Evolutionary conservation across 2,113 vertebrate genomes (phyloP), one percentile per base, ranked within the genome.

Genomic region (Sorex araneus): DNA sequence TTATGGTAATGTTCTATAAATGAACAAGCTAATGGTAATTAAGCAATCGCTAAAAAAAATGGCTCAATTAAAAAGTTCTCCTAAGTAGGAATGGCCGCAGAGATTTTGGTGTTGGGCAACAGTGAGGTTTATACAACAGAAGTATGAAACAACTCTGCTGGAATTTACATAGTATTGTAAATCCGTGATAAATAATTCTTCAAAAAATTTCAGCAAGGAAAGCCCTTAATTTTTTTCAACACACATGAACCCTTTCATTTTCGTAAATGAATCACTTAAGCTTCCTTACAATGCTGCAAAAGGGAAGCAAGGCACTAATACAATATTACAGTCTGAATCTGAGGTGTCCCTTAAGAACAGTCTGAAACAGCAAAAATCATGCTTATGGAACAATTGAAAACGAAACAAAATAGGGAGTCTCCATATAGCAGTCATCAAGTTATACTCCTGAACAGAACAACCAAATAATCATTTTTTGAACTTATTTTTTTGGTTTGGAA

Each of bases 231-330:
- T 54, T 70, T 93, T 94, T 87, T 66, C 75, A 95, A 76, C 71
- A 87, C 16, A 92, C 50, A 87, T 0, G 13, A 95, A 77, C 77
- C 54, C 6, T 40, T 8, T 18, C 32, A 76, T 84, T 18, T 85
- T 30, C 74, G 74, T 40, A 64, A 93, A 94, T 27, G 50, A 91
- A 95, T 94, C 64, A 89, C 45, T 50, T 86, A 78, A 86, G 71
- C 21, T 13, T 93, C 13, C 75, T 87, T 78, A 87, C 2, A 79
- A 90, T 67, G 47, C n/a, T 84, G 30, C 67, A 93, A 76, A 95
- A 89, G 36, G 77, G 50, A 66, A 93, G 67, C 36, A 78, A 87
- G 75, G 40, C 80, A 74, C 71, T 81, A 94, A 34, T 21, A 64
- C 1, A 75, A 13, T 89, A 91, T 3, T 75, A 18, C n/a, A 79